Conservation (phyloP, 2,113 vertebrate genomes). For the Sapayoa aenigma region DNA sequence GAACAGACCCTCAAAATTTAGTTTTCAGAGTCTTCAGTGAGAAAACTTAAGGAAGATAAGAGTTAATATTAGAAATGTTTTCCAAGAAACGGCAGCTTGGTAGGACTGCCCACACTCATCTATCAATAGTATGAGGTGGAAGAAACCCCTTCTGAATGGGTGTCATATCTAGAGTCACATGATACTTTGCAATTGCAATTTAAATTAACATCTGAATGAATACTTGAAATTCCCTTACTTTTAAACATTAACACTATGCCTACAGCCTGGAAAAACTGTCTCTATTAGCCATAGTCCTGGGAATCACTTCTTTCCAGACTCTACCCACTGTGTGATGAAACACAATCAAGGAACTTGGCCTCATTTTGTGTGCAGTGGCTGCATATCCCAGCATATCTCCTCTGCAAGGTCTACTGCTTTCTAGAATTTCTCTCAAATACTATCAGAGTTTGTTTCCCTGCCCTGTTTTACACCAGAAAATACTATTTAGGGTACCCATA, state of each 20-base stretch:
- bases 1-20: background rate
- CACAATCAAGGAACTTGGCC: background rate
- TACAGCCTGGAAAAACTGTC: background rate
- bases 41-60: background rate
- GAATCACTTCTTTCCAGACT: background rate
- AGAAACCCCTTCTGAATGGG: background rate
- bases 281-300: background rate
- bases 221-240: background rate
- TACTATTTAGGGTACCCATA: background rate
- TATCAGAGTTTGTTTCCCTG: background rate
- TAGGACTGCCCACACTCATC: background rate
- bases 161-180: background rate
- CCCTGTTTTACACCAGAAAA: background rate
- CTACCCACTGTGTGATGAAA: background rate
- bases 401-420: background rate
- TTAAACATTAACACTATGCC: background rate
- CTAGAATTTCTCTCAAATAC: background rate
- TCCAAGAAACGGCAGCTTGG: background rate
- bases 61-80: background rate
- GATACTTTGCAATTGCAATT: background rate
- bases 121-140: background rate
- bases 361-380: background rate
- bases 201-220: background rate
- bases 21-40: background rate
- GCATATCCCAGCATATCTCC: background rate